A percentile compares a stretch with the other conserved stretches of the same genome.
phyloP scores from a whole-genome alignment of 1,140 invertebrate species.

The Sminthurides bifidus region DNA sequence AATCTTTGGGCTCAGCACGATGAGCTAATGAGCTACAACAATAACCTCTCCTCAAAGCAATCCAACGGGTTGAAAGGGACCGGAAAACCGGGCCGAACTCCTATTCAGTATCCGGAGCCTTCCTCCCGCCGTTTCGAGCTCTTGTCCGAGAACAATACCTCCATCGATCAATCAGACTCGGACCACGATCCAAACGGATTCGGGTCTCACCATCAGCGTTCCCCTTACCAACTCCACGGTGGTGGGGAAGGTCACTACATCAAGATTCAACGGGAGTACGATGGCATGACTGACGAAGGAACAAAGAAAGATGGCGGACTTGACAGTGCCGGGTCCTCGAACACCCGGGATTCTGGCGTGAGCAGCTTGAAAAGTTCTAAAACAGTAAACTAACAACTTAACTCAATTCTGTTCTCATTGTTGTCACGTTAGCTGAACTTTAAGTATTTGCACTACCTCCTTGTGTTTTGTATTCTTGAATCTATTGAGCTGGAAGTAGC shows the following conservation, averaged over 20 bases:
- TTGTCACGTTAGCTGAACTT: not conserved
- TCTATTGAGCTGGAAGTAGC: too few species aligned
- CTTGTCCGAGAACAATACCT: conserved; percentile 3
- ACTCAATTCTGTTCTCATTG: not conserved
- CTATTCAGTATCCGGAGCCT: not conserved
- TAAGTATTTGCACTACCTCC: not conserved
- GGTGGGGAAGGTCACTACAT: conserved; percentile 3
- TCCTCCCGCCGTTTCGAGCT: conserved; percentile 4
- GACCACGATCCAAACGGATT: conserved; percentile 2
- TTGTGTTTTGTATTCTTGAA: too few species aligned
- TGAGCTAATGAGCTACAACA: conserved; percentile 6
- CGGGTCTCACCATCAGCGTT: not conserved
- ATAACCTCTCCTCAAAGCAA: too few species aligned
- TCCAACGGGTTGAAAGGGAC: too few species aligned
- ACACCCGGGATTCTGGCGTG: conserved; percentile 20
- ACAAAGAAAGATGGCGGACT: conserved; percentile 17
- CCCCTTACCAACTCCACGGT: not conserved
- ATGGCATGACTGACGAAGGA: conserved; percentile 1
- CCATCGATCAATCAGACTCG: conserved; percentile 5
- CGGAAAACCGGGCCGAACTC: too few species aligned
- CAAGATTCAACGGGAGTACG: conserved; percentile 7
- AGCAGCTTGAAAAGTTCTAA: conserved; percentile 14
- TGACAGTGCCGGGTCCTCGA: conserved; percentile 15
- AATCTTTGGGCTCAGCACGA: conserved; percentile 2
- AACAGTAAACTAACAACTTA: conserved; percentile 5